Base-by-base conservation (phyloP, 1,140 invertebrate genomes). In the Atta colombica region DNA sequence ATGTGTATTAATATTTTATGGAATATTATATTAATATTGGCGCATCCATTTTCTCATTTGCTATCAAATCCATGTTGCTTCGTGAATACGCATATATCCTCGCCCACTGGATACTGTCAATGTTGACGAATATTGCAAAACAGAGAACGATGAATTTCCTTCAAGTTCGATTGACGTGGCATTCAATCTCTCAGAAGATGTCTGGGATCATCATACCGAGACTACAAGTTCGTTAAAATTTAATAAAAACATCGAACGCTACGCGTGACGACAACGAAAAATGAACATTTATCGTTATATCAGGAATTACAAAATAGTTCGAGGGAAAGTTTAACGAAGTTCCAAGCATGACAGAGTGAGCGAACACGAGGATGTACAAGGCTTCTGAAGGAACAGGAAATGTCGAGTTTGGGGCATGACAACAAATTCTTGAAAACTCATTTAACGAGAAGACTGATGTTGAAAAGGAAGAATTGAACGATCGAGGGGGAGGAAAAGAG, bases 391-490 rank as follows among this genome's bases (percentile, higher is more conserved):
- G n/a, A 60, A 35, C 35, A 49, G 39, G 18, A 31, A 25, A 66
- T 14, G n/a, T 5, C 51, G 51, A 18, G 28, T 80, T 80, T 39
- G 63, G 7, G 28, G 10, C 28, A 28, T 69, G 80, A 84, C 69
- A 74, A 61, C 69, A 84, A 84, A 84, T 84, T 84, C 80, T 84
- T 84, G 80, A 84, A 84, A 84, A 84, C 80, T 84, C 80, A 84
- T 84, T 84, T 84, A 84, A 45, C 39, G 68, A 71, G 66, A 49
- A 84, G 69, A 61, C 78, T 60, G 77, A 65, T 77, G 77, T 35
- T 89, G 74, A 85, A 90, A 81, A 75, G 55, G 39, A 39, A 45
- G 45, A 63, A 74, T 51, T 35, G 69, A 61, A 7, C 80, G 80
- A 25, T 16, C 35, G 60, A 58, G 51, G 16, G 49, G 14, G 21